Percentiles rank a stretch among this genome's conserved stretches.
Conservation (phyloP, 53 echinoderm and acorn worm species). For the Luidia sarsii region DNA sequence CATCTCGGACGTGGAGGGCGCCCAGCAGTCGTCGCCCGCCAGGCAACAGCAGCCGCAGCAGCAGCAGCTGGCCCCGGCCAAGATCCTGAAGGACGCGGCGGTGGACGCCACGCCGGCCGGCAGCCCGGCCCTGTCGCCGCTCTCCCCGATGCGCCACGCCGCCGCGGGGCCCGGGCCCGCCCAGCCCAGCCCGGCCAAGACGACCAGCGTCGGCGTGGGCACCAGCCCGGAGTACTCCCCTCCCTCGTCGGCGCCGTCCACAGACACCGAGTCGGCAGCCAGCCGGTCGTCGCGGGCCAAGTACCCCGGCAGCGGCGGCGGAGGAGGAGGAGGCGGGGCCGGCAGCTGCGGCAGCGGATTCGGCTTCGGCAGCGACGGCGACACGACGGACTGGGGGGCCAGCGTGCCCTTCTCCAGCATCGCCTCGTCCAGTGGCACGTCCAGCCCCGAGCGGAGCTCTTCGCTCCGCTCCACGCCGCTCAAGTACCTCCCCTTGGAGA, state of each 20-base stretch:
- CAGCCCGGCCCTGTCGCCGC: slow-evolving; percentile 58
- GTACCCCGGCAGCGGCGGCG: slow-evolving; percentile 24
- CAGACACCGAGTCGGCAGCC: slow-evolving; percentile 72
- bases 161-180: too few relatives aligned
- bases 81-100: slow-evolving; percentile 63
- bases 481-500: slow-evolving; percentile 37
- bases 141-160: slow-evolving; percentile 46
- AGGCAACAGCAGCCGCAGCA: slow-evolving; percentile 9
- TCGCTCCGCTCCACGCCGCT: slow-evolving; percentile 51
- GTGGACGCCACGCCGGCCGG: slow-evolving; percentile 57
- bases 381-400: slow-evolving; percentile 52
- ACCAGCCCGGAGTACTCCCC: slow-evolving; percentile 89
- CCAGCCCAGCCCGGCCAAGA: slow-evolving; percentile 49
- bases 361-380: slow-evolving; percentile 55
- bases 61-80: slow-evolving; percentile 12
- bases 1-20: slow-evolving; percentile 8
- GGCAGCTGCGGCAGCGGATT: slow-evolving; percentile 51
- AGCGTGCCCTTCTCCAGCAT: slow-evolving; percentile 56
- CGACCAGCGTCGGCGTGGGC: slow-evolving; percentile 79
- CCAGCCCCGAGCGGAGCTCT: slow-evolving; percentile 74
- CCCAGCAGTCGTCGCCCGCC: background rate
- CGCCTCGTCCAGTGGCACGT: slow-evolving; percentile 79
- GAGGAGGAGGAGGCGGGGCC: slow-evolving; percentile 43
- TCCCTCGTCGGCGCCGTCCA: slow-evolving; percentile 78
- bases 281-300: slow-evolving; percentile 42